Evolutionary conservation across 2,113 vertebrate species (phyloP), one percentile per base, ranked within the genome.

Genomic region (Lipophrys pholis): DNA sequence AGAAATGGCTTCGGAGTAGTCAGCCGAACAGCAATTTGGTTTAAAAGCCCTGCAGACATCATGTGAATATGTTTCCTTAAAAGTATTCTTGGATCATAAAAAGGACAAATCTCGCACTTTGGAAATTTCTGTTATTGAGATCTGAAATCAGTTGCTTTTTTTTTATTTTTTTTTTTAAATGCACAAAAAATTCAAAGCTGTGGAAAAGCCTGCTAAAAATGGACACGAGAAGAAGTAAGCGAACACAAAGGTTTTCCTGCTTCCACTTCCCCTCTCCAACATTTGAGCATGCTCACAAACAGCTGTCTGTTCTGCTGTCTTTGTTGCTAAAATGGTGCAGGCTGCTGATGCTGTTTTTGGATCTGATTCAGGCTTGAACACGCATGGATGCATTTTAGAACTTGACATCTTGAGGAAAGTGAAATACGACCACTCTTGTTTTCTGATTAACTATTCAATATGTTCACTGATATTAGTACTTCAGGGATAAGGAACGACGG

Each of bases 41-140:
- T 63, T 17, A 54, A 58, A 48, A 67, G 6, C 11, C n/a, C 12
- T 15, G 59, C 50, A 10, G 11, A 51, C 54, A 15, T 66, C 43
- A 60, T 52, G 14, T 12, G 11, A 39, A 50, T 40, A 36, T 40
- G 38, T 45, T 45, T 62, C n/a, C 35, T 69, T 14, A 62, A 16
- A 14, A 50, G n/a, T 16, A 16, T 16, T 50, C 15, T 16, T 30
- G 21, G 21, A 30, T 30, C 21, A 30, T 17, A 46, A 14, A 42
- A 42, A 42, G 7, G 41, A 42, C 41, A 30, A 30, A 42, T 42
- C 41, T 2, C 6, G 41, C 41, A 8, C 7, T 42, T 42, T 42
- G 41, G 7, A 10, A 42, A 8, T 42, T 3, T 42, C 41, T 42
- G 41, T 42, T 10, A 42, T 42, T 42, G 7, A 42, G 41, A 42